A percentile compares a stretch with the other conserved stretches of the same genome.
Conservation (phyloP, 1,140 invertebrate species). For the Scaptomyza hsui region DNA sequence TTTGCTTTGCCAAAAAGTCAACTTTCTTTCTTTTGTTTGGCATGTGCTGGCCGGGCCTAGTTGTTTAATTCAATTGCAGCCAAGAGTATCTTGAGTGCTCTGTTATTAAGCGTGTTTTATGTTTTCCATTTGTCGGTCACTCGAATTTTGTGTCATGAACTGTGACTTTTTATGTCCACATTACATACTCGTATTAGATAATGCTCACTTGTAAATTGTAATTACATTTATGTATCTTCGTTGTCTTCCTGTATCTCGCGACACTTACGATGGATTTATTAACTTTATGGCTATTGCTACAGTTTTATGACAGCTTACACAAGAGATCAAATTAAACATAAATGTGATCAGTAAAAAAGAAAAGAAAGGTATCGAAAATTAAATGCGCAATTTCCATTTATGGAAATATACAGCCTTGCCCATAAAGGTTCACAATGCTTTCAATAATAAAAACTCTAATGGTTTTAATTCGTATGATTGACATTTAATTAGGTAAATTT, state of each 20-base stretch:
- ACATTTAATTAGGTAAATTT: constrained; percentile 37
- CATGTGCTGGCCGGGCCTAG: constrained; percentile 22
- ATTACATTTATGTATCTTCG: constrained; percentile 30
- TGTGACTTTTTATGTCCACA: constrained; percentile 60
- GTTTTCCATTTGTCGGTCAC: constrained; percentile 24
- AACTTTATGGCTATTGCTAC: constrained; percentile 39
- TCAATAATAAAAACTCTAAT: constrained; percentile 25
- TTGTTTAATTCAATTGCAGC: constrained; percentile 47
- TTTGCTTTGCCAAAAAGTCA: constrained; percentile 41
- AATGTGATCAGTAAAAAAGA: background rate
- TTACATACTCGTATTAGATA: constrained; percentile 68
- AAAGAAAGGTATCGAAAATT: constrained; percentile 4
- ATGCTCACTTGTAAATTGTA: constrained; percentile 35
- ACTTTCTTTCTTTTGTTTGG: constrained; percentile 65
- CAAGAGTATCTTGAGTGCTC: constrained; percentile 18
- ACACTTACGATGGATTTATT: constrained; percentile 20
- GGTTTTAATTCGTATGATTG: constrained; percentile 38
- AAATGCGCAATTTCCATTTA: background rate
- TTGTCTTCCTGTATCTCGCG: background rate
- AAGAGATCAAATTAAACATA: constrained; percentile 10
- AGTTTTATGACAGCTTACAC: constrained; percentile 29
- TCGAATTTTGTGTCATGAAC: constrained; percentile 63
- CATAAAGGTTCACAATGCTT: background rate
- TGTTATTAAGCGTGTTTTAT: constrained; percentile 51
- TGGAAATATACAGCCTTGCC: background rate